phyloP scores from a whole-genome alignment of 2,113 vertebrate species.

The Grus americana region DNA sequence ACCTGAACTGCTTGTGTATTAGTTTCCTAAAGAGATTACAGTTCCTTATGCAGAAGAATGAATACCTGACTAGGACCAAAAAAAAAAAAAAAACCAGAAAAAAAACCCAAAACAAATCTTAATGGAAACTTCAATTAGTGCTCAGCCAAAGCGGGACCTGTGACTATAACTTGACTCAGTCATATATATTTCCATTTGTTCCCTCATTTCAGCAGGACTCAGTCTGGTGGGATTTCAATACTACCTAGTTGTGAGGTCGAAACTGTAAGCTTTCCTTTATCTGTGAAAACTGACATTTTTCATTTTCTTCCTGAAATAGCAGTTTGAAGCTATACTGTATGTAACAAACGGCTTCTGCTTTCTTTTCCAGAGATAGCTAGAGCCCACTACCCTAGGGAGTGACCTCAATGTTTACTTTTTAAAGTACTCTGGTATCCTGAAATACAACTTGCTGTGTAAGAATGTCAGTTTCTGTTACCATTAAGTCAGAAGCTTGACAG shows the following conservation, averaged over 20 bases:
- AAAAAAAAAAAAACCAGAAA: no score
- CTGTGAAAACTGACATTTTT: not conserved
- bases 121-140: not conserved
- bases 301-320: slow-evolving; percentile 7
- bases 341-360: not conserved
- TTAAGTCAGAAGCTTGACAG: not conserved
- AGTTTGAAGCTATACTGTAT: not conserved
- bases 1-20: not conserved
- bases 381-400: not conserved
- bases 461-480: not conserved
- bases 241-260: not conserved
- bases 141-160: not conserved
- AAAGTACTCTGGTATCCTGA: slow-evolving; percentile 3
- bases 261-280: not conserved
- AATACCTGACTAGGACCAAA: not conserved
- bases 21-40: not conserved
- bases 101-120: no score
- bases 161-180: not conserved
- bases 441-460: not conserved
- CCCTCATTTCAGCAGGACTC: not conserved
- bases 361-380: not conserved
- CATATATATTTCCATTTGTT: not conserved
- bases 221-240: not conserved
- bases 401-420: slow-evolving; percentile 10
- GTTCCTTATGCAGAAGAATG: not conserved